Base-by-base conservation (phyloP, 1,140 invertebrate genomes). In the Mya arenaria region DNA sequence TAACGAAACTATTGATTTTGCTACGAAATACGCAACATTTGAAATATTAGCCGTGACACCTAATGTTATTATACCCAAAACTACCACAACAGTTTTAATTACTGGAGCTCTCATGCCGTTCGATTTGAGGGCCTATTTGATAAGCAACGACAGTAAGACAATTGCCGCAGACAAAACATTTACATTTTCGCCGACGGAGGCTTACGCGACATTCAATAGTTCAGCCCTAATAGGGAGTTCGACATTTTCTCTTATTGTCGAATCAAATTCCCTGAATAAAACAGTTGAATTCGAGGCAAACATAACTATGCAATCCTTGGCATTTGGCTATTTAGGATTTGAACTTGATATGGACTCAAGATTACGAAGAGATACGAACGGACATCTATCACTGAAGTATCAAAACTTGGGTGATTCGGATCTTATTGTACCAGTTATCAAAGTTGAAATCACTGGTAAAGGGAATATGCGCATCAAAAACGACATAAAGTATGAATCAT, bases 131-230 rank as follows among this genome's bases (percentile, higher is more conserved):
- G 25, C 34, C 15, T 5, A 25, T 32, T 34, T 60, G 13, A n/a
- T n/a, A n/a, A 19, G 41, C 10, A 17, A 1, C 13, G 19, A 60
- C 32, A 15, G 17, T 60, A 8, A 37, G 13, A 3, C 34, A 1
- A 19, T 60, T 39, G n/a, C 5, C 17, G 52, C 56, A 32, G 13
- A 4, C 1, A n/a, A 2, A 28, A 52, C 44, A 4, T 52, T 17
- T 0, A 41, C 55, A 23, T 74, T 74, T 74, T 74, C 71, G 13
- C 44, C 71, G 1, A 41, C 37, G 13, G 34, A 23, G 13, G 71
- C 37, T 1, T 74, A 60, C 41, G 71, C 71, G 41, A 60, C 71
- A 25, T 74, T 74, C 62, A 15, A n/a, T 74, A 37, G 58, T 13
- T 15, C 55, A n/a, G 1, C 0, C 13, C 19, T 13, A 4, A 74